Base-by-base conservation (phyloP, 2,113 vertebrate genomes). In the Trinectes maculatus region DNA sequence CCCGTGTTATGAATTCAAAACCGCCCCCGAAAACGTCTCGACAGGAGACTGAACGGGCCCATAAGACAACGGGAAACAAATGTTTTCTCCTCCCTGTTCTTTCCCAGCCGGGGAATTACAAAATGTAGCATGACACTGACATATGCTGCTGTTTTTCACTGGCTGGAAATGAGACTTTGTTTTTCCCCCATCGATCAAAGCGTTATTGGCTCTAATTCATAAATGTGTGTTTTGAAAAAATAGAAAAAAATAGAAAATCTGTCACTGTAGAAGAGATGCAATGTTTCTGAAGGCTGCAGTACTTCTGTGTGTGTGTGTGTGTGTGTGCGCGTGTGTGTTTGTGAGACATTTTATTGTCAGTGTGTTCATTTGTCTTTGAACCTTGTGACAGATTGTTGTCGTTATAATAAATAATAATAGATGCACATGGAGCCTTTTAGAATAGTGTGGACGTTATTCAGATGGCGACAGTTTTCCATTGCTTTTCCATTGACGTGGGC, bases 191-290 rank as follows among this genome's bases (percentile, higher is more conserved):
- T 71, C 7, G 15, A 72, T 74, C 74, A 82, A 78, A 74, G 61
- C 55, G 25, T 71, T 78, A 83, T 74, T 78, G 63, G 64, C 55
- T 70, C n/a, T 40, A 82, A 83, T 82, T 79, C 47, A 67, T 77
- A 79, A 83, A 75, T 84, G 63, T 52, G 21, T 55, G 21, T 62
- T 46, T 9, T 34, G 28, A 52, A 58, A 58, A 72, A 59, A 62
- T 8, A 57, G 44, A 74, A 51, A 61, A 55, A 66, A 6, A 54
- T 39, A 74, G 58, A 65, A 73, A 62, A 77, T 86, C 68, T 84
- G 66, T 74, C 59, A 76, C 61, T 74, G 39, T 60, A 59, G 68
- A 79, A 69, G 33, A 83, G 55, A 86, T 51, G 31, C 63, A 81
- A 71, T 53, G 69, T 71, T 73, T 72, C 25, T 79, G 48, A 75